Base-by-base conservation (phyloP, 2,888 invertebrate genomes). In the Aspidiotus rigidus region DNA sequence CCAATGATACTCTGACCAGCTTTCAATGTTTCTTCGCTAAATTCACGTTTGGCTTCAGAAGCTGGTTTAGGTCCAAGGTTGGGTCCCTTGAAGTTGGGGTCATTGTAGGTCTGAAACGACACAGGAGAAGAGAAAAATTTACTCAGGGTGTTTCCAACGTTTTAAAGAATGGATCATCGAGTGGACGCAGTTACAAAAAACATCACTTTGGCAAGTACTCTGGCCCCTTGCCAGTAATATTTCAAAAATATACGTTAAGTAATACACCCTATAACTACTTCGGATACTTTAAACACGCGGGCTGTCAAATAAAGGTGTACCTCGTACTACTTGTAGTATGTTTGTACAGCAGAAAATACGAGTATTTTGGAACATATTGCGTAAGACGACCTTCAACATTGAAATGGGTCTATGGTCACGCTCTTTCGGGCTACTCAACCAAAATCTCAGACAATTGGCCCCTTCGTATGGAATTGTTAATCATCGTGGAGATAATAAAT, bases 1-100 rank as follows among this genome's bases (percentile, higher is more conserved):
- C 95, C 94, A 76, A 97, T 90, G 76, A 93, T 83, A 74, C 87
- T 85, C 80, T 96, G 85, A 40, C 94, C 94, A 74, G 93, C 93
- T 75, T 86, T 86, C 75, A 96, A 78, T 77, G 90, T 90, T 78
- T 95, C 96, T 0, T 95, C 95, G 28, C 87, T 86, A 84, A 96
- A 97, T 49, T 96, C 90, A 74, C 95, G 89, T 79, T 93, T 91
- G 86, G 91, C 89, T 78, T 93, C 93, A 16, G 94, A 93, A 71
- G 95, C 79, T 75, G 96, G 95, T 80, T 92, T 95, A 77, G 96
- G 96, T 78, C 97, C 97, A 71, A 97, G 83, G 79, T 84, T 86
- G 71, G 96, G 95, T 77, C 93, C 94, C 71, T 79, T 83, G 86
- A 86, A 93, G 77, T 91, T 90, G 7, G 88, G 78, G 79, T 92